Percentiles rank a stretch among this genome's conserved stretches.
Evolutionary conservation across 2,888 invertebrate genomes (phyloP).

Genomic region (Drosophila putrida): DNA sequence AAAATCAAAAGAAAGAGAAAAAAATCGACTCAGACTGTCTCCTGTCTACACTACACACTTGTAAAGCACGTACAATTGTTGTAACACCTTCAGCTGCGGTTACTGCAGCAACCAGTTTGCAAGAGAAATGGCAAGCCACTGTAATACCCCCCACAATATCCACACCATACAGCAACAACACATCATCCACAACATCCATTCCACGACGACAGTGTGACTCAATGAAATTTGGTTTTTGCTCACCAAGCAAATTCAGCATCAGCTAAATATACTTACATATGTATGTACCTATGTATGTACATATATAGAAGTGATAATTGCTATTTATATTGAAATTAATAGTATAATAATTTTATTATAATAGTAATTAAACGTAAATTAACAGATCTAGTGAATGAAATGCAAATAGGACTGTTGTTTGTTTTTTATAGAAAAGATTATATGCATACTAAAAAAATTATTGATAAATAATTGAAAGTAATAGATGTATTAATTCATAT

Average conservation of each 20-base stretch:
- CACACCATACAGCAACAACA: background rate
- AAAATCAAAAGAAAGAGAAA: slow-evolving; percentile 33
- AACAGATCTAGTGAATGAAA: no score
- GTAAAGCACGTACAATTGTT: slow-evolving; percentile 31
- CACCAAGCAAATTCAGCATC: slow-evolving; percentile 31
- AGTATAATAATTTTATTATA: background rate
- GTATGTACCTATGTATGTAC: background rate
- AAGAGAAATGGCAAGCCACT: slow-evolving; percentile 23
- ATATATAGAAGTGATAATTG: background rate
- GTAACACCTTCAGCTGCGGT: slow-evolving; percentile 49
- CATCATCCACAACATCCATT: background rate
- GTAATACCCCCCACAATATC: background rate
- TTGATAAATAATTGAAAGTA: no score
- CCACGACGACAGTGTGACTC: slow-evolving; percentile 50
- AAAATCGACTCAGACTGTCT: slow-evolving; percentile 33
- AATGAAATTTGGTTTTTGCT: slow-evolving; percentile 49
- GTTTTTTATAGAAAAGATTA: no score
- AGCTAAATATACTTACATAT: background rate
- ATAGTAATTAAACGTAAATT: no score
- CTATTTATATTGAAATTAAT: background rate
- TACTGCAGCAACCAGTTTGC: slow-evolving; percentile 19
- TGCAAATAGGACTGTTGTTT: no score
- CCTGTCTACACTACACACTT: slow-evolving; percentile 15
- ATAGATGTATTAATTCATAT: no score
- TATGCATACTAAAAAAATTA: no score